Evolutionary conservation across 2,113 vertebrate species (phyloP).

Genomic region (Barbus barbus): DNA sequence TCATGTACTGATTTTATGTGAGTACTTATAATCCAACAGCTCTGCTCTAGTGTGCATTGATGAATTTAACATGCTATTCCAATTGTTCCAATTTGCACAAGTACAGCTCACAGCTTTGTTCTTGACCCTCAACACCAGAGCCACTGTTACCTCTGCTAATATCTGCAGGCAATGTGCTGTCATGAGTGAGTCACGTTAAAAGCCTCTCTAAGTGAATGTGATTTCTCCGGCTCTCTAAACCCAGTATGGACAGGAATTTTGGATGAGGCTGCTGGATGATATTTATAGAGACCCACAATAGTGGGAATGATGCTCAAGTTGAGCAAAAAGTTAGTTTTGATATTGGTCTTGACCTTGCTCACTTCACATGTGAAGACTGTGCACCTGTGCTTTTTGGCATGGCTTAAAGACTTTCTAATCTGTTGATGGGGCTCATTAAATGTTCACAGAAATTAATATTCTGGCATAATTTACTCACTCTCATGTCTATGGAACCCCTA

Average conservation of each 20-base stretch:
- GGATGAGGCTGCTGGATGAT: conserved; percentile 36
- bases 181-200: conserved; percentile 48
- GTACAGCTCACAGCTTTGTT: neutral
- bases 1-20: neutral
- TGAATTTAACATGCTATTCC: neutral
- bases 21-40: neutral
- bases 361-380: conserved; percentile 15
- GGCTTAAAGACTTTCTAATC: neutral
- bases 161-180: conserved; percentile 33
- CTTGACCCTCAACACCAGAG: neutral
- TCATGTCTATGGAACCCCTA: neutral
- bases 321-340: conserved; percentile 42
- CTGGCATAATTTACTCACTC: neutral
- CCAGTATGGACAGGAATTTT: conserved; percentile 50
- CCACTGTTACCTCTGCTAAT: conserved; percentile 31
- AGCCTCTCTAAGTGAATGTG: conserved; percentile 42
- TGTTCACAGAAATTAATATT: neutral
- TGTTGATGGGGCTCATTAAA: neutral
- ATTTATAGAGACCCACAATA: conserved; percentile 52
- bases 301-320: conserved; percentile 31
- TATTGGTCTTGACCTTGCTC: conserved; percentile 47
- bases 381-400: conserved; percentile 8
- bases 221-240: conserved; percentile 32
- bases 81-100: conserved; percentile 26
- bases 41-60: neutral